These are phyloP conservation scores for Cremastinae sp. DNA, from an alignment of 2,888 invertebrate species.

Conservation along the genomic window DNA sequence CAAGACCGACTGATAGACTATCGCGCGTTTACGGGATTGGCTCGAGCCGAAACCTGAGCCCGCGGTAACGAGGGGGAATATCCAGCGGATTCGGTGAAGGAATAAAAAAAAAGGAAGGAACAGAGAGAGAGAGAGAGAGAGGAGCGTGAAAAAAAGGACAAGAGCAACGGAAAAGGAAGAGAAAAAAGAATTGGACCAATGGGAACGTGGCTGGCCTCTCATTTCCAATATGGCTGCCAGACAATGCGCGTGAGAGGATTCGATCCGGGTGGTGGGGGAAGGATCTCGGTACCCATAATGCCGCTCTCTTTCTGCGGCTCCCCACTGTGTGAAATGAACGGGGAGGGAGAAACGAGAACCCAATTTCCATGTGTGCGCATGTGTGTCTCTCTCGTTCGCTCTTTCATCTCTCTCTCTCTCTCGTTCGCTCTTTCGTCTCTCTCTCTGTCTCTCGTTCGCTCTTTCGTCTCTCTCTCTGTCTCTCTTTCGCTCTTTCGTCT, in stretches of 20 bases:
- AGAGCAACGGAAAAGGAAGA: slow-evolving; percentile 3
- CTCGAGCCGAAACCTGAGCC: slow-evolving; percentile 64
- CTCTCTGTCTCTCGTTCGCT: too few species aligned
- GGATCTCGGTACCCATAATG: slow-evolving; percentile 75
- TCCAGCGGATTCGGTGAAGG: slow-evolving; percentile 66
- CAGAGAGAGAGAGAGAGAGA: slow-evolving; percentile 58
- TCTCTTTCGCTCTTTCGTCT: neutral
- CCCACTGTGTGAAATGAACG: slow-evolving; percentile 72
- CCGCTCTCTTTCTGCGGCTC: slow-evolving; percentile 74
- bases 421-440: too few species aligned
- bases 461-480: neutral
- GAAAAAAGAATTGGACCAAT: slow-evolving; percentile 76
- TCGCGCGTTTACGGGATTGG: slow-evolving; percentile 74
- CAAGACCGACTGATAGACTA: slow-evolving; percentile 78
- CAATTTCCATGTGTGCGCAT: slow-evolving; percentile 10
- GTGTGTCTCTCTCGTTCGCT: too few species aligned
- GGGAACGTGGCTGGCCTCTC: slow-evolving; percentile 75
- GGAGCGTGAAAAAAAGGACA: slow-evolving; percentile 57
- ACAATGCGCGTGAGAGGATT: slow-evolving; percentile 75
- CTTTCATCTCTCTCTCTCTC: too few species aligned
- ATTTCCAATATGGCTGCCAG: slow-evolving; percentile 78
- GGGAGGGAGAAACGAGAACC: slow-evolving; percentile 37
- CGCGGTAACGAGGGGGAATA: slow-evolving; percentile 66
- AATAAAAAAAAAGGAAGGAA: slow-evolving; percentile 44
- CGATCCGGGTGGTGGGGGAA: slow-evolving; percentile 66